A percentile compares a stretch with the other conserved stretches of the same genome.
phyloP scores from a whole-genome alignment of 2,797 vertebrate genomes.

The Chanos chanos region DNA sequence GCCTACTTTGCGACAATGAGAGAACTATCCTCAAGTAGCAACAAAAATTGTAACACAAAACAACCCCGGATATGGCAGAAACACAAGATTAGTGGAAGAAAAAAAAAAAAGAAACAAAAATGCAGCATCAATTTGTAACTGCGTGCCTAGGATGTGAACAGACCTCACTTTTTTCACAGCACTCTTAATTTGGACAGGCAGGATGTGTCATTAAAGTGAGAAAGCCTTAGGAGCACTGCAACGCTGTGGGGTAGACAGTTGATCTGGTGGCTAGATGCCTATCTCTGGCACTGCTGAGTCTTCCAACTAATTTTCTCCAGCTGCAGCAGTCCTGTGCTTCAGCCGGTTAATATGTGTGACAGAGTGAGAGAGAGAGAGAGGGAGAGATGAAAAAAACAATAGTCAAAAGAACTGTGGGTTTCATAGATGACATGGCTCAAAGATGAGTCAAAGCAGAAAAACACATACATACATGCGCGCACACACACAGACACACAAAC shows the following conservation, averaged over 20 bases:
- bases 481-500: neutral
- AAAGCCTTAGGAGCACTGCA: too few relatives aligned
- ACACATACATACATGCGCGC: neutral
- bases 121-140: neutral
- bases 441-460: conserved; percentile 26
- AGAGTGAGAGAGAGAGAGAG: conserved; percentile 32
- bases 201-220: too few relatives aligned
- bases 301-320: neutral
- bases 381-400: conserved; percentile 10
- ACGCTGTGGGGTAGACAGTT: conserved; percentile 24
- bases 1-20: too few relatives aligned
- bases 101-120: neutral
- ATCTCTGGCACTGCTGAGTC: conserved; percentile 4
- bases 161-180: too few relatives aligned
- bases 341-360: conserved; percentile 45
- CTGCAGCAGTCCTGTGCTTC: neutral
- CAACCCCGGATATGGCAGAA: too few relatives aligned
- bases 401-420: conserved; percentile 37
- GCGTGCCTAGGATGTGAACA: too few relatives aligned
- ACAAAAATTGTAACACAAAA: too few relatives aligned
- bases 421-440: conserved; percentile 37
- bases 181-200: too few relatives aligned
- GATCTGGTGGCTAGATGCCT: conserved; percentile 6
- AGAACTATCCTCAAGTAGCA: too few relatives aligned
- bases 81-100: too few relatives aligned